Evolutionary conservation across 2,113 vertebrate genomes (phyloP).

Genomic region (Barbus barbus): DNA sequence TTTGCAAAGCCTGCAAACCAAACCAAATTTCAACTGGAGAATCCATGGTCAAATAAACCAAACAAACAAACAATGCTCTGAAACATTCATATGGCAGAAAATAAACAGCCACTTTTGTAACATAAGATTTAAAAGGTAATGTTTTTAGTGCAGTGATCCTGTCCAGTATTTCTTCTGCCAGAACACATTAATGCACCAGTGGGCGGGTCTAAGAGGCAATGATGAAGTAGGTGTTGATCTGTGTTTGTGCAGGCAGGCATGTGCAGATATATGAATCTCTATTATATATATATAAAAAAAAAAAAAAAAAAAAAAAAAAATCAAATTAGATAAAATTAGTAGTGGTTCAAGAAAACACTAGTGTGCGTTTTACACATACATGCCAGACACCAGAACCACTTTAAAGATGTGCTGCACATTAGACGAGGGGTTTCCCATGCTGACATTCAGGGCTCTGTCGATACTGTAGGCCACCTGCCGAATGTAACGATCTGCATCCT

Average conservation of each 20-base stretch:
- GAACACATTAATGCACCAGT: neutral
- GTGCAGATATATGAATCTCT: neutral
- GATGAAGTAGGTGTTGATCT: neutral
- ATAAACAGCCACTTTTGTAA: neutral
- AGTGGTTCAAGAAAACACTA: neutral
- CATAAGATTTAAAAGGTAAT: neutral
- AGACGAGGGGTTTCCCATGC: conserved; percentile 93
- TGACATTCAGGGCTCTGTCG: conserved; percentile 93
- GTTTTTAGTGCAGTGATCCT: neutral
- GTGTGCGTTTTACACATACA: conserved; percentile 77
- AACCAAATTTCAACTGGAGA: no score
- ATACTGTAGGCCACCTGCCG: conserved; percentile 95
- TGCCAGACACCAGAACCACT: conserved; percentile 93
- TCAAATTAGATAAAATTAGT: neutral
- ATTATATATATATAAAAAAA: no score
- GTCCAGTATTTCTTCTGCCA: neutral
- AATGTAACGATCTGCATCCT: conserved; percentile 85
- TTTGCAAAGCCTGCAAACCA: no score
- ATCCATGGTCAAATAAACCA: no score
- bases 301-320: neutral
- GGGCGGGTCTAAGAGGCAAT: neutral
- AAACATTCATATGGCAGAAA: neutral
- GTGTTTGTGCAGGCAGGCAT: neutral
- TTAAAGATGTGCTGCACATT: conserved; percentile 91
- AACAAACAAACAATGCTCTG: no score